Percentiles rank a stretch among this genome's conserved stretches.
These are phyloP conservation scores for Chascanopsetta lugubris DNA, from an alignment of 2,113 vertebrate genomes.

Conservation along the genomic window DNA sequence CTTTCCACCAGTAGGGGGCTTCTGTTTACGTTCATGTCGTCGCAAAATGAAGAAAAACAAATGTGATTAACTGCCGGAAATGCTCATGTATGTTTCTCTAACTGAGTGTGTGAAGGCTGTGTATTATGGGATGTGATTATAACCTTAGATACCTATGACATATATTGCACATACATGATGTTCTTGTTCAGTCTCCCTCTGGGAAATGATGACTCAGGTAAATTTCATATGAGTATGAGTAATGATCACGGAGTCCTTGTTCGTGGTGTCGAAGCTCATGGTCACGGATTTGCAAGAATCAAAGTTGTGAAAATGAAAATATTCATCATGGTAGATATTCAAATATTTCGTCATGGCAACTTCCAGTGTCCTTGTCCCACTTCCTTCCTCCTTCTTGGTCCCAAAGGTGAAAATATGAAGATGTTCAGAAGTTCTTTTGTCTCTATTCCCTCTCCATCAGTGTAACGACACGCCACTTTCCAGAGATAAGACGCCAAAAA, in stretches of 20 bases:
- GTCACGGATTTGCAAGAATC: slow-evolving; percentile 1
- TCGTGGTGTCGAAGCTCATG: slow-evolving; percentile 10
- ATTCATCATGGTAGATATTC: neutral
- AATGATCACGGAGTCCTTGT: neutral
- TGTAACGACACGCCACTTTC: too few species aligned
- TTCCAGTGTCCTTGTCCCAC: neutral
- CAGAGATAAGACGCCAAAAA: neutral
- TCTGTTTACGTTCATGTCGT: slow-evolving; percentile 34
- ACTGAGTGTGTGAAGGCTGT: slow-evolving; percentile 29
- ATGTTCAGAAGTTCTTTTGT: too few species aligned
- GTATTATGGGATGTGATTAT: slow-evolving; percentile 39
- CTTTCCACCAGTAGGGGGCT: slow-evolving; percentile 40
- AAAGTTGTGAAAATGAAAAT: slow-evolving; percentile 4
- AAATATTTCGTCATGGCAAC: slow-evolving; percentile 19
- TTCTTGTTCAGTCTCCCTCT: slow-evolving; percentile 1
- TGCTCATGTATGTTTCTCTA: slow-evolving; percentile 8
- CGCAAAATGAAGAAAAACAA: slow-evolving; percentile 33
- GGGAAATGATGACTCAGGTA: slow-evolving; percentile 16
- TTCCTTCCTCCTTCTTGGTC: too few species aligned
- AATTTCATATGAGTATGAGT: slow-evolving; percentile 6
- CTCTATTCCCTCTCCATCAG: too few species aligned
- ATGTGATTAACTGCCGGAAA: slow-evolving; percentile 49
- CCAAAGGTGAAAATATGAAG: too few species aligned
- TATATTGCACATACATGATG: slow-evolving; percentile 68
- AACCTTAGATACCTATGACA: slow-evolving; percentile 54